Base-by-base conservation (phyloP, 2,113 vertebrate species). In the Lycocorax pyrrhopterus region DNA sequence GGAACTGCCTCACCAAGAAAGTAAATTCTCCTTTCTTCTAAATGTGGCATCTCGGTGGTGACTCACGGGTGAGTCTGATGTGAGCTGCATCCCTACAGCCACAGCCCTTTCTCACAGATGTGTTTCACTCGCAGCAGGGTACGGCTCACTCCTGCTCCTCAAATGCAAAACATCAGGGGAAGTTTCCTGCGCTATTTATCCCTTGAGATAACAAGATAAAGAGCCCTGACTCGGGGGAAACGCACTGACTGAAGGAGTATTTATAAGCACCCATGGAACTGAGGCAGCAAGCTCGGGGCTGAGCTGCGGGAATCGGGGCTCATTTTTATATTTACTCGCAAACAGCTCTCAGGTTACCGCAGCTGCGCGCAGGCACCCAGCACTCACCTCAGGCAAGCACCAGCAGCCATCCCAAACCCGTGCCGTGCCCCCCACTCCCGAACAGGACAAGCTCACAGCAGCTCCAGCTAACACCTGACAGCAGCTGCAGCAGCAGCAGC, bases 1-100 rank as follows among this genome's bases (percentile, higher is more conserved):
- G 90, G 90, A 93, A 84, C 73, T 84, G 92, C 83, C 80, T 84
- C 18, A 51, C 44, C 47, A 63, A 46, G 82, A 77, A 69, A 67
- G 47, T 20, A 89, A 92, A 87, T 72, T 72, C 85, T 89, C 64
- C 49, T 75, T 89, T 84, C 87, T 64, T 27, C 47, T 69, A 46
- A 46, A 66, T 20, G 60, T 20, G 56, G 78, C 25, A 26, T 52
- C 83, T 76, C 8, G 12, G 39, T 6, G 25, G 83, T 64, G 82
- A 89, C 72, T 93, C 73, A 56, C 9, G 46, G 46, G 63, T 29
- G 52, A 80, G 33, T 58, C 44, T 59, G 81, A 63, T 88, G 93
- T 47, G 64, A 91, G 43, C 13, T 22, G 69, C 76, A 44, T 46
- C 84, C 82, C 44, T 20, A 15, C 35, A 62, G 64, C 43, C 58